Evolutionary conservation across 2,888 invertebrate genomes (phyloP), one percentile per base, ranked within the genome.

Genomic region (Tigriopus californicus): DNA sequence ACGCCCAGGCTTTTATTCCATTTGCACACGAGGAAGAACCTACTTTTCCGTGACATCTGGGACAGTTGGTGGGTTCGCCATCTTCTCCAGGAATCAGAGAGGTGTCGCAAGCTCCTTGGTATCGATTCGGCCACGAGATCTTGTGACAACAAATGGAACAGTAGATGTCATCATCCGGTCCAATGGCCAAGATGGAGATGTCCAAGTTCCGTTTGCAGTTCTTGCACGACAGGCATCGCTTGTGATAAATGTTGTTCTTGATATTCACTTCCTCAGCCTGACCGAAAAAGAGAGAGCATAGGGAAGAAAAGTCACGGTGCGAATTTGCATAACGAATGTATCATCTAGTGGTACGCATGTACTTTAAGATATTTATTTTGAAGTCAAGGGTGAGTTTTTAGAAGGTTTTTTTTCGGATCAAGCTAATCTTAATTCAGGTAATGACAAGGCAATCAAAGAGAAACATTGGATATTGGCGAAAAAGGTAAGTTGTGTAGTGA

Each of bases 91-190:
- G 51, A n/a, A 59, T 59, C 1, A 52, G 20, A 13, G 59, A 12
- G 1, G 59, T 59, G 33, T 59, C 52, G 20, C 15, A 55, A 20
- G 49, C 41, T 1, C 48, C 49, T 15, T 51, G 15, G 20, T 59
- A 59, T 11, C 46, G 25, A 22, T 41, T 49, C 15, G 59, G 59
- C 59, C 59, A 59, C 20, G 59, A 59, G 12, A 59, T 59, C 41
- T 59, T 59, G 24, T 51, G 25, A 41, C 59, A 59, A 15, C 59
- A 59, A 41, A 59, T 59, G 20, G 33, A 40, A 24, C 59, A 59
- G 18, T 59, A 59, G 20, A 59, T 48, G 42, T 59, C 59, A 41
- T 59, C 15, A 24, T 59, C 59, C 15, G 52, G 59, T 15, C 59
- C 59, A 13, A 59, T 46, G 41, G 52, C 59, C 22, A 52, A 15